Evolutionary conservation across 2,888 invertebrate genomes (phyloP).

Genomic region (Caradrina kadenii): DNA sequence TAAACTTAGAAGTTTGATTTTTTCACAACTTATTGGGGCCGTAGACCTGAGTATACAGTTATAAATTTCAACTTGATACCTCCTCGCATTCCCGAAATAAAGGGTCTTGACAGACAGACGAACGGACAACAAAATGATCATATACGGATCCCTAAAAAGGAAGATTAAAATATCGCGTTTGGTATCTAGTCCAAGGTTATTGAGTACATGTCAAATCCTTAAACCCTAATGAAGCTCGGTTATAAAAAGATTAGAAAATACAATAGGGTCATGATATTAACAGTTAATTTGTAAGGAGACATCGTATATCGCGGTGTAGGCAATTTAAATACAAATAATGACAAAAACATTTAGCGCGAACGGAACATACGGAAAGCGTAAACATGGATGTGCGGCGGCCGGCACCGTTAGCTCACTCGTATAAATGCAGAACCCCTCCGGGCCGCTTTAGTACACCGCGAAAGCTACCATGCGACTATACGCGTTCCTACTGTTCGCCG

Average conservation of each 20-base stretch:
- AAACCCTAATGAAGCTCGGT: too few species aligned
- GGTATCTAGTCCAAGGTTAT: too few species aligned
- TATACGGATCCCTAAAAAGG: too few species aligned
- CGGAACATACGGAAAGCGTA: constrained; percentile 72
- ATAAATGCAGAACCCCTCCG: constrained; percentile 79
- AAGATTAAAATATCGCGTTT: too few species aligned
- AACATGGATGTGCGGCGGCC: constrained; percentile 72
- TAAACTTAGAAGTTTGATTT: too few species aligned
- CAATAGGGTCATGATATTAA: constrained; percentile 36
- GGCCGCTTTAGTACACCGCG: constrained; percentile 76
- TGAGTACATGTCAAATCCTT: too few species aligned
- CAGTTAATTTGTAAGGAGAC: constrained; percentile 62
- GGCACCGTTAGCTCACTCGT: constrained; percentile 83
- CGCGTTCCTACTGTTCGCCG: constrained; percentile 77
- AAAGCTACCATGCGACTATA: constrained; percentile 81
- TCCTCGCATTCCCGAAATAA: too few species aligned
- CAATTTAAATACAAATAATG: constrained; percentile 83
- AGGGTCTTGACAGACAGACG: too few species aligned
- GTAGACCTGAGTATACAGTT: too few species aligned
- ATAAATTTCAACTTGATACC: too few species aligned
- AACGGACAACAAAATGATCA: too few species aligned
- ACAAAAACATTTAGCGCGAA: constrained; percentile 81
- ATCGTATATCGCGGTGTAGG: constrained; percentile 58
- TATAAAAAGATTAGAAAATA: not conserved
- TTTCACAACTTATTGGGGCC: too few species aligned